Evolutionary conservation across 2,797 vertebrate species (phyloP), one percentile per base, ranked within the genome.

Genomic region (Silurus lanzhouensis): DNA sequence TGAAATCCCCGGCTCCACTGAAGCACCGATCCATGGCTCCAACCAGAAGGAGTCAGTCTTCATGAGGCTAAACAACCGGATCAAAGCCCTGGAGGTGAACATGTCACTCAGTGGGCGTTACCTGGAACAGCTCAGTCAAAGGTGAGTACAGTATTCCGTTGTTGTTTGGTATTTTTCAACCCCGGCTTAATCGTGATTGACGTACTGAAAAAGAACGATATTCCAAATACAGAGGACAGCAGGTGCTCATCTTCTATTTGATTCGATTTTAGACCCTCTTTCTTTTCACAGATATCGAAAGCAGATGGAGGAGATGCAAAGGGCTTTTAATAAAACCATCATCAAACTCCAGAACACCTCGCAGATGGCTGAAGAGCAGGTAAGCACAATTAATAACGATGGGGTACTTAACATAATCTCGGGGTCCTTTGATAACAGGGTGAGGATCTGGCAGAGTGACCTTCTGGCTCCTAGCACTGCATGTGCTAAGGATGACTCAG

Each of bases 231-330:
- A 7, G 25, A 58, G 57, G 17, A 61, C 48, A 10, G 48, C 48
- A 52, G 48, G 48, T 10, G 6, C 48, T 10, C 7, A 27, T 12
- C 55, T 10, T 76, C n/a, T 25, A 20, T 76, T 27, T 52, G 0
- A 52, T 52, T 27, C 27, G 6, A 31, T 76, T 76, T 76, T 2
- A 61, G 10, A 22, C 60, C 38, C 0, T 27, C 22, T 52, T 52
- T 48, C 9, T 77, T 66, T 12, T 48, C 66, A 9, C 84, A 99
- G 98, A 92, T 99, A 99, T 91, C 96, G 98, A 52, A 99, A 97
- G 91, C 98, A 99, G 94, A 98, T 99, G 98, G 98, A 99, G 90
- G 98, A 99, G 95, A 99, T 99, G 98, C 98, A 99, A 91, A 98
- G 96, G 87, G 97, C 98, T 90, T 99, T 99, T 89, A 99, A 99